Conservation (phyloP, 2,113 vertebrate species). For the Dasyurus viverrinus region DNA sequence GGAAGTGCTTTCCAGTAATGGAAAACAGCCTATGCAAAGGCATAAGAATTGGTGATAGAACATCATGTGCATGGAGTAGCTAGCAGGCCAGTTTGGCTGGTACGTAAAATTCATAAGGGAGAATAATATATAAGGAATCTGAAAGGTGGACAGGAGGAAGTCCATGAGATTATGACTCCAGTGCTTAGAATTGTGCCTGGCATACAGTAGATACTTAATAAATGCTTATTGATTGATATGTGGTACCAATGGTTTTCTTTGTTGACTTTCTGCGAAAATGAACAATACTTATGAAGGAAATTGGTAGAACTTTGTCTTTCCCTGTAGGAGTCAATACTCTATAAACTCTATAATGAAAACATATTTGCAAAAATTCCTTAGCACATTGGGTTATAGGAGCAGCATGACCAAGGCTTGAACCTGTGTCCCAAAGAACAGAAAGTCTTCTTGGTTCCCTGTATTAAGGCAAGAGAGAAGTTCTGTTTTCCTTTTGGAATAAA, state of each 20-base stretch:
- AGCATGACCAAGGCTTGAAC: slow-evolving; percentile 27
- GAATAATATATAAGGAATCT: background rate
- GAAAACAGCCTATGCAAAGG: background rate
- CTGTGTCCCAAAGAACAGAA: slow-evolving; percentile 37
- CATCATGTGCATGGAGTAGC: background rate
- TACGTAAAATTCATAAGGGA: background rate
- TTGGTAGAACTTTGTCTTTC: slow-evolving; percentile 47
- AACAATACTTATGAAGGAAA: slow-evolving; percentile 40
- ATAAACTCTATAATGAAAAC: background rate
- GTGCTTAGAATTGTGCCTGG: background rate
- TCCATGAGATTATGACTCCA: background rate
- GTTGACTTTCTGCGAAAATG: slow-evolving; percentile 53
- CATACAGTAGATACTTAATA: background rate
- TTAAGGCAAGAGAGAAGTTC: slow-evolving; percentile 43
- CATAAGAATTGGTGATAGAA: background rate
- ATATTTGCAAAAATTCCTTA: background rate
- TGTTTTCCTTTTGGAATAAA: slow-evolving; percentile 57
- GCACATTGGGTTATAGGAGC: background rate
- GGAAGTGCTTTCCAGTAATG: background rate
- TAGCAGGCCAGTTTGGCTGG: background rate
- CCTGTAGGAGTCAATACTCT: slow-evolving; percentile 17
- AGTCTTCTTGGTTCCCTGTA: slow-evolving; percentile 21
- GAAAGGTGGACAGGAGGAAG: background rate
- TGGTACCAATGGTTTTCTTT: slow-evolving; percentile 46
- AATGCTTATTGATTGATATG: background rate